phyloP scores from a whole-genome alignment of 1,140 invertebrate species.

The Caenorhabditis briggsae region DNA sequence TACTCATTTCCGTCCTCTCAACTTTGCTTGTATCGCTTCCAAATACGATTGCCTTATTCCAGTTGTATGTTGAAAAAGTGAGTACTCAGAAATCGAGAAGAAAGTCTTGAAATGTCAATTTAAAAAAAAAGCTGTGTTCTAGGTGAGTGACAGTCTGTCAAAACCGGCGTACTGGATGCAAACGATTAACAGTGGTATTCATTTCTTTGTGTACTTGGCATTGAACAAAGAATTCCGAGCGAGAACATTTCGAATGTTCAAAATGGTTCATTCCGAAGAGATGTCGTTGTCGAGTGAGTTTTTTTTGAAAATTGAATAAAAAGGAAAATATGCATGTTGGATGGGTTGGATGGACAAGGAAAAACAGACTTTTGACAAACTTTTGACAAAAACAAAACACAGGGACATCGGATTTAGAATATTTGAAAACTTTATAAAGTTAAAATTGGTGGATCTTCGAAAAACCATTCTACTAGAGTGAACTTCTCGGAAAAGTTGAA shows the following conservation, averaged over 20 bases:
- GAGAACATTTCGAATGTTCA: slow-evolving; percentile 56
- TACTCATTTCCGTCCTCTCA: slow-evolving; percentile 60
- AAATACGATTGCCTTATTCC: slow-evolving; percentile 56
- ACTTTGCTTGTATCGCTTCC: slow-evolving; percentile 62
- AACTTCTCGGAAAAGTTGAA: too few species aligned
- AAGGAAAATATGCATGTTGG: neutral
- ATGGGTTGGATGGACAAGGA: neutral
- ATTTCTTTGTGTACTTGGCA: slow-evolving; percentile 61
- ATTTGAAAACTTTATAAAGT: too few species aligned
- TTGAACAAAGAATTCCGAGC: slow-evolving; percentile 60
- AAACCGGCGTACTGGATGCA: slow-evolving; percentile 61
- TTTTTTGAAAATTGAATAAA: slow-evolving; percentile 3
- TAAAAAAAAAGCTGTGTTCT: neutral
- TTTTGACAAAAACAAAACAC: neutral
- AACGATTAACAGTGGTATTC: slow-evolving; percentile 60
- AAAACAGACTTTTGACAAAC: neutral
- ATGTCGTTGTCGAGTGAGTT: slow-evolving; percentile 47
- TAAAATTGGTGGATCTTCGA: too few species aligned
- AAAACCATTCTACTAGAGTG: too few species aligned
- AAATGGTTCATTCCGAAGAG: slow-evolving; percentile 53
- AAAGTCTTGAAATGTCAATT: too few species aligned
- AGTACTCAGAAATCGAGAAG: neutral
- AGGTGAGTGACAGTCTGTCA: slow-evolving; percentile 57
- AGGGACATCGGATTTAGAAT: too few species aligned
- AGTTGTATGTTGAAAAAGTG: slow-evolving; percentile 53